Percentiles rank a stretch among this genome's conserved stretches.
These are phyloP conservation scores for Apoda limacodes DNA, from an alignment of 2,888 invertebrate species.

Conservation along the genomic window DNA sequence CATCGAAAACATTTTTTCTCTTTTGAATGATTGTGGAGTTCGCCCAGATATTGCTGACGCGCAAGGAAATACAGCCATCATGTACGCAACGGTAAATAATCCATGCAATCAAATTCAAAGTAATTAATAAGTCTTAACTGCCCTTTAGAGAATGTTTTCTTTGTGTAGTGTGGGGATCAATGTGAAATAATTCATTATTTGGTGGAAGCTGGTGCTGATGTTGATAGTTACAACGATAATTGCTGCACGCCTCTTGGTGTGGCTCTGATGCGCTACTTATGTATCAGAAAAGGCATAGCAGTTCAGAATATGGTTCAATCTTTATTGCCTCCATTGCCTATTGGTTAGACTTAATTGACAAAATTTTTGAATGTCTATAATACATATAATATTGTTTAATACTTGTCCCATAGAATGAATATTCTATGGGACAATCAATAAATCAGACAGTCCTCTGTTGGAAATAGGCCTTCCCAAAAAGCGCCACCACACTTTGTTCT, in stretches of 20 bases:
- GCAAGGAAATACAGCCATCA: slow-evolving; percentile 64
- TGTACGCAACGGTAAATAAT: slow-evolving; percentile 62
- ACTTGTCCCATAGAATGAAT: no score
- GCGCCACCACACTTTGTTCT: no score
- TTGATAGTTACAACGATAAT: slow-evolving; percentile 64
- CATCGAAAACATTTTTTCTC: slow-evolving; percentile 32
- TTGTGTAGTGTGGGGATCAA: slow-evolving; percentile 40
- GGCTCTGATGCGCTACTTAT: slow-evolving; percentile 45
- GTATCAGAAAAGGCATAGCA: slow-evolving; percentile 30
- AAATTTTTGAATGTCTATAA: no score
- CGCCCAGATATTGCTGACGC: slow-evolving; percentile 61
- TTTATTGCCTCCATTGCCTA: slow-evolving; percentile 29
- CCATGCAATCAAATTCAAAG: not conserved
- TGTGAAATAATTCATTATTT: slow-evolving; percentile 43
- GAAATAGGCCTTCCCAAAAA: no score
- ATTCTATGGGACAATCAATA: no score
- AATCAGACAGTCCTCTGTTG: no score
- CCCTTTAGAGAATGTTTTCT: not conserved
- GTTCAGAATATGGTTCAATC: slow-evolving; percentile 30
- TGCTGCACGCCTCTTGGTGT: slow-evolving; percentile 62
- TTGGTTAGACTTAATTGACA: no score
- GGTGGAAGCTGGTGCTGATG: slow-evolving; percentile 58
- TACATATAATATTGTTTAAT: no score
- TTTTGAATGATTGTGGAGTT: slow-evolving; percentile 44
- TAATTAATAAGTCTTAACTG: not conserved